Evolutionary conservation across 2,888 invertebrate species (phyloP), one percentile per base, ranked within the genome.

Genomic region (Trichopria drosophilae): DNA sequence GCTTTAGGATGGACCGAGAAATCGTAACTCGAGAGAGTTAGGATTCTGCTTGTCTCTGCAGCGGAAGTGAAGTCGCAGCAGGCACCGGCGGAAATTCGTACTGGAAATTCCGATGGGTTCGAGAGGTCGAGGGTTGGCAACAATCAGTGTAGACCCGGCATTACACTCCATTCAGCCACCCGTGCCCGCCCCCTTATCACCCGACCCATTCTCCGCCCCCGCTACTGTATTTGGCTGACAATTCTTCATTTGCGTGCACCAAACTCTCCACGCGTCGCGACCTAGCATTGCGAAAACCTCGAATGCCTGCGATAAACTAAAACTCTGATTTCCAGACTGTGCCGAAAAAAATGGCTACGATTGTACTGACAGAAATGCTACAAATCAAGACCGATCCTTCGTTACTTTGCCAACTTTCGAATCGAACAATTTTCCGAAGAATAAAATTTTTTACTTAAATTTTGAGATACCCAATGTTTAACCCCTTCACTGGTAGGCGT

Each of bases 211-310:
- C 46, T 39, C 37, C 36, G 32, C 55, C 32, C 44, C 62, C 59
- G 40, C 62, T 62, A 58, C 52, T 66, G 64, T 66, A 69, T 72
- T 73, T 67, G 65, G 68, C 71, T 71, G 70, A 73, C 73, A 73
- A 74, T 74, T 74, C 74, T 73, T 74, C 74, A 73, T 74, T 73
- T 73, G 72, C 70, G 69, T 72, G 65, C 68, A 63, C 65, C 69
- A 70, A 72, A 72, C 66, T 71, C 63, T 51, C 65, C 58, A 53
- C 57, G 41, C 31, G 44, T 56, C n/a, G n/a, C n/a, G n/a, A n/a
- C n/a, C n/a, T n/a, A n/a, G n/a, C n/a, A n/a, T n/a, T n/a, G n/a
- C n/a, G n/a, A n/a, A n/a, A n/a, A n/a, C n/a, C n/a, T n/a, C n/a
- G n/a, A n/a, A n/a, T n/a, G n/a, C n/a, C n/a, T n/a, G n/a, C n/a